Base-by-base conservation (phyloP, 2,797 vertebrate genomes). In the Buphagus erythrorhynchus region DNA sequence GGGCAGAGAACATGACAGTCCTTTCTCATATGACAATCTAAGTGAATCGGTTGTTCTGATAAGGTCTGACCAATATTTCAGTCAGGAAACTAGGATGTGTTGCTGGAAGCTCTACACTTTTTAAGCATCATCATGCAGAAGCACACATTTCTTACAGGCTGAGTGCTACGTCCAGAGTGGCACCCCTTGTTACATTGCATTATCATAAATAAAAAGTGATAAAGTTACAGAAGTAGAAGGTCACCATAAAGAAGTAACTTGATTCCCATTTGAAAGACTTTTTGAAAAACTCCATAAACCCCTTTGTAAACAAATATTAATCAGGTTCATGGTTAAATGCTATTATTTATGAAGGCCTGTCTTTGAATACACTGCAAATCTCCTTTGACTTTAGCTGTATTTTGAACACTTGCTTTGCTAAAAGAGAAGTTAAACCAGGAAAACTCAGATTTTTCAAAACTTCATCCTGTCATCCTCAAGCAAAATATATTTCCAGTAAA, bases 271-370 rank as follows among this genome's bases (percentile, higher is more conserved):
- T 89, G 51, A 91, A 91, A 77, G 65, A 43, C 33, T 51, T 86
- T 43, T 62, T 75, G 8, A 89, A 87, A 89, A 91, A 87, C 42
- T 92, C 65, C 75, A 68, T 91, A 72, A 88, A 74, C 22, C 38
- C 17, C 24, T 89, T 89, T 83, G 61, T 92, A 95, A 97, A 90
- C 78, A 94, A 86, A 68, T 86, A 83, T 80, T 71, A 90, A 78
- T 66, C 62, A 58, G 24, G 31, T 65, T 86, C 58, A 31, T 65
- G 11, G 45, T 74, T 89, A 80, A 82, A 93, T 57, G 20, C 16
- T 54, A 8, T 89, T 77, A 83, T 75, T 91, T 94, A 55, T 78
- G 76, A 88, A 81, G 38, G 7, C 13, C 18, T 88, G 42, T 80
- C 72, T 87, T 65, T 46, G 77, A 91, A 91, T 86, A 28, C 31